phyloP scores from a whole-genome alignment of 2,888 invertebrate species.

The Drosophila fungiperda region DNA sequence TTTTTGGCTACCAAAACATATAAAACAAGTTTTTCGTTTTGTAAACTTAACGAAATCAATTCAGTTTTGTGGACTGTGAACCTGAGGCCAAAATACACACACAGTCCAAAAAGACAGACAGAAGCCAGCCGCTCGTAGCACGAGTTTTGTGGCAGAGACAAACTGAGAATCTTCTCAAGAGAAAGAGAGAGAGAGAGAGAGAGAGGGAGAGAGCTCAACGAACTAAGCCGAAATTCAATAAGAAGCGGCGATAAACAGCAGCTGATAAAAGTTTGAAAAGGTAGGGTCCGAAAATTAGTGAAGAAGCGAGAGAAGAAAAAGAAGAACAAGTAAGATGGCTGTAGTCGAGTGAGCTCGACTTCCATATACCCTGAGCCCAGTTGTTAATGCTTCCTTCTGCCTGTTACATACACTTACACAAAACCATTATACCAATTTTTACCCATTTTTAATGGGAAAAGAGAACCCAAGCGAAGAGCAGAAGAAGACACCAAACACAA shows the following conservation, averaged over 20 bases:
- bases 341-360: no score
- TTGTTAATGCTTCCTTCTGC: no score
- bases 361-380: no score
- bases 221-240: slow-evolving; percentile 69
- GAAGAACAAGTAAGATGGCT: neutral
- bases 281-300: slow-evolving; percentile 69
- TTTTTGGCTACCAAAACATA: slow-evolving; percentile 54
- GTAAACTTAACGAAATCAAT: slow-evolving; percentile 74
- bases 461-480: slow-evolving; percentile 14
- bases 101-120: slow-evolving; percentile 21
- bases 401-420: no score
- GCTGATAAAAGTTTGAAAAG: slow-evolving; percentile 73
- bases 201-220: slow-evolving; percentile 38
- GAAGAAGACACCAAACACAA: slow-evolving; percentile 31
- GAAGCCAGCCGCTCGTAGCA: slow-evolving; percentile 59
- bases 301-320: slow-evolving; percentile 26
- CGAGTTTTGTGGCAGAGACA: slow-evolving; percentile 56
- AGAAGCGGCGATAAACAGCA: slow-evolving; percentile 74
- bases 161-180: slow-evolving; percentile 24
- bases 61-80: slow-evolving; percentile 48
- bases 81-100: slow-evolving; percentile 16
- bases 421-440: no score
- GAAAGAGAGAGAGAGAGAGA: neutral
- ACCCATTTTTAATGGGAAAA: no score
- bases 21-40: slow-evolving; percentile 64